Percentiles rank a stretch among this genome's conserved stretches.
Evolutionary conservation across 2,797 vertebrate genomes (phyloP).

Genomic region (Syndactyla subalaris): DNA sequence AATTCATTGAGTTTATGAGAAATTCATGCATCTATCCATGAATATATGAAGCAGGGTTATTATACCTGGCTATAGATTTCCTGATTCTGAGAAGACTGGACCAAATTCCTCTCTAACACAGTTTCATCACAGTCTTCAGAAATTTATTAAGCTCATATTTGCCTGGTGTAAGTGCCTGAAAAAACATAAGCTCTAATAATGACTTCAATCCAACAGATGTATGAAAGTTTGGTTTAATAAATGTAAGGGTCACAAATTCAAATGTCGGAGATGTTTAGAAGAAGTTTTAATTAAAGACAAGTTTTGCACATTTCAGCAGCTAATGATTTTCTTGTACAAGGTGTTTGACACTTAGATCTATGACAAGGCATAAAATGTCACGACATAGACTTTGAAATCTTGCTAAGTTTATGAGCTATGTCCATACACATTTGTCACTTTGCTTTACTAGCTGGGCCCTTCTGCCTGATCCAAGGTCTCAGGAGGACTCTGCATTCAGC

Average conservation of each 20-base stretch:
- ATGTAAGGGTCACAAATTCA: background rate
- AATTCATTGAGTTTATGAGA: background rate
- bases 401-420: background rate
- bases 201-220: background rate
- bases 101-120: background rate
- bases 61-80: background rate
- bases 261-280: background rate
- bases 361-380: background rate
- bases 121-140: background rate
- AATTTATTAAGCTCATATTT: background rate
- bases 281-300: background rate
- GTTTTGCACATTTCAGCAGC: background rate
- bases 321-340: background rate
- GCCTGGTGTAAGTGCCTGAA: background rate
- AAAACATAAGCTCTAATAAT: background rate
- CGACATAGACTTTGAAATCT: fast-evolving
- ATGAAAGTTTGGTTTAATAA: background rate
- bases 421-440: background rate
- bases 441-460: background rate
- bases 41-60: background rate
- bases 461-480: background rate
- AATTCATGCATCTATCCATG: background rate
- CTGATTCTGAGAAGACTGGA: background rate
- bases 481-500: background rate
- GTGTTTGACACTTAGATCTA: background rate